These are phyloP conservation scores for Pilophorus perplexus DNA, from an alignment of 2,888 invertebrate genomes.

Conservation along the genomic window DNA sequence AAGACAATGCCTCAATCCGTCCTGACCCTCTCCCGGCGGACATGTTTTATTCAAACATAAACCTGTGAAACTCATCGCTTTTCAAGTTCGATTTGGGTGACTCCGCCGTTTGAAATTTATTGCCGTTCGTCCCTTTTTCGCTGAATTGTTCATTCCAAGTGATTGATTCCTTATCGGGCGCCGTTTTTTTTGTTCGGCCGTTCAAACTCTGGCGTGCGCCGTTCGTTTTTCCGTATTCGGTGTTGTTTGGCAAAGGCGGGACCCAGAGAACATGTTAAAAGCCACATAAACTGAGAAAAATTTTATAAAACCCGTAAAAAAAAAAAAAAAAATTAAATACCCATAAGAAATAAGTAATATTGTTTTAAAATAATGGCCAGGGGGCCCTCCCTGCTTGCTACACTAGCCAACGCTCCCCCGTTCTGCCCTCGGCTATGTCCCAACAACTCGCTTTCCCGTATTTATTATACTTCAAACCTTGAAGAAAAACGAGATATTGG, in stretches of 20 bases:
- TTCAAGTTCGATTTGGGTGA: constrained; percentile 37
- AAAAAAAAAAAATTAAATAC: too few species aligned
- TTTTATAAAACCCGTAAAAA: background rate
- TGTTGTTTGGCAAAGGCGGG: background rate
- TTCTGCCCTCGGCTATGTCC: too few species aligned
- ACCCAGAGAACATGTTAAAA: background rate
- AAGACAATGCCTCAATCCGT: constrained; percentile 42
- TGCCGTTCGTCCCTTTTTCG: constrained; percentile 1
- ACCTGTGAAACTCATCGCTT: constrained; percentile 40
- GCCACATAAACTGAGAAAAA: background rate
- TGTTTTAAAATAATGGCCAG: too few species aligned
- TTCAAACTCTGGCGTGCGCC: background rate
- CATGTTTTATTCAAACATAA: constrained; percentile 42
- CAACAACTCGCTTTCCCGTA: too few species aligned
- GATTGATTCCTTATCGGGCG: constrained; percentile 17
- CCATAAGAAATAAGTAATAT: too few species aligned
- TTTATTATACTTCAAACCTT: too few species aligned
- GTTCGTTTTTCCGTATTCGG: too few species aligned
- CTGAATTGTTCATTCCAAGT: constrained; percentile 23
- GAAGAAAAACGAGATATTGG: too few species aligned
- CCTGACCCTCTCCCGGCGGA: constrained; percentile 1
- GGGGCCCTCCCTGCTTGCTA: too few species aligned
- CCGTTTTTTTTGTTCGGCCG: background rate
- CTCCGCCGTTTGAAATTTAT: constrained; percentile 17
- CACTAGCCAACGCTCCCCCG: too few species aligned